Evolutionary conservation across 2,113 vertebrate species (phyloP), one percentile per base, ranked within the genome.

Genomic region (Gnathonemus echidnorhynchus): DNA sequence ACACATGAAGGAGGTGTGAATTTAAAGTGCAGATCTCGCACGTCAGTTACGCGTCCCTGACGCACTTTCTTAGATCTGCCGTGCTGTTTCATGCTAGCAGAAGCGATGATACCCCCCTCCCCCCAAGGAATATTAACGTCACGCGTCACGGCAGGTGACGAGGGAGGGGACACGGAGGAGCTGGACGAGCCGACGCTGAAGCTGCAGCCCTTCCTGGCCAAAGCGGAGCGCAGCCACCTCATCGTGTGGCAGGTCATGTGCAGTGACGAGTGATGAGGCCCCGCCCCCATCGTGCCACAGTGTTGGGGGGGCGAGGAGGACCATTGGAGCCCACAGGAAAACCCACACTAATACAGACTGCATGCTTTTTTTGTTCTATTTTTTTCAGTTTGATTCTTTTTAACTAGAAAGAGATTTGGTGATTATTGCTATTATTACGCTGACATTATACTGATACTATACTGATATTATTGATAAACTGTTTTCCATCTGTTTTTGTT

Each of bases 221-320:
- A 98, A 96, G 98, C 98, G 0, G 98, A 99, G 93, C 97, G 98
- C 92, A 99, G 98, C 95, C 98, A 99, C 94, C 97, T 99, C 87
- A 99, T 99, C 85, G 98, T 99, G 87, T 99, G 98, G 98, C 98
- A 99, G 96, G 96, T 99, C 91, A 94, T 97, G 94, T 95, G 91
- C 83, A 94, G 94, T 91, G 96, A 90, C 48, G 96, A 97, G 93
- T 98, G 95, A 74, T 11, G 31, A 39, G 56, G 49, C 31, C 39
- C 45, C 85, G 24, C 86, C 89, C 86, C 89, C 88, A 1, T 3
- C 35, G 85, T 46, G 70, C 74, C 49, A 42, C 87, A 87, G 27
- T 53, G 52, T 92, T 88, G 87, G 7, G 17, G 90, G 89, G 91
- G 91, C 89, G 9, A 87, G 90, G 91, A 92, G 92, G 92, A 93